Conservation (phyloP, 2,888 invertebrate species). For the Apeira syringaria region DNA sequence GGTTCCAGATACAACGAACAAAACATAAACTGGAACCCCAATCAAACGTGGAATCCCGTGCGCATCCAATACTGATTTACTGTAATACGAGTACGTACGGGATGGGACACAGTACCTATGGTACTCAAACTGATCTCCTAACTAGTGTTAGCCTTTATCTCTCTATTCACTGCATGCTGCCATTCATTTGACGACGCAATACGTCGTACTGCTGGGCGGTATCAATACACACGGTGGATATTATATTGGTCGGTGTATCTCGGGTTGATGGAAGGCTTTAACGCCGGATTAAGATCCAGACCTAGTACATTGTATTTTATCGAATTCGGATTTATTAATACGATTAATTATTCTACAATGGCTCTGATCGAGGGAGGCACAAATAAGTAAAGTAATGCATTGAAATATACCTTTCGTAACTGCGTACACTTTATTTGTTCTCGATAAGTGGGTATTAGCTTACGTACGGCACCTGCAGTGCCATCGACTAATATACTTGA, state of each 20-base stretch:
- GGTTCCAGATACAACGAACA: constrained; percentile 25
- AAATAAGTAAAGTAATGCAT: too few species aligned
- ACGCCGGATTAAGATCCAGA: constrained; percentile 10
- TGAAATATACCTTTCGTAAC: too few species aligned
- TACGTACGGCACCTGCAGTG: too few species aligned
- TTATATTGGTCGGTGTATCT: constrained; percentile 20
- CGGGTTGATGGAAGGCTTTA: constrained; percentile 22
- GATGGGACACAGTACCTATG: constrained; percentile 27
- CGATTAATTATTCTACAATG: too few species aligned
- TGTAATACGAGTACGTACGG: constrained; percentile 35
- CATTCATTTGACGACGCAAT: constrained; percentile 44
- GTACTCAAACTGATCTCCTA: constrained; percentile 46
- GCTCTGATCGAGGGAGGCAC: too few species aligned
- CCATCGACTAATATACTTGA: too few species aligned
- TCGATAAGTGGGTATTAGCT: too few species aligned
- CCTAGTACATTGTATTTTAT: constrained; percentile 1
- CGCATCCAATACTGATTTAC: constrained; percentile 44
- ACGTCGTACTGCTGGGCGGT: constrained; percentile 23
- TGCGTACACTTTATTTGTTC: too few species aligned
- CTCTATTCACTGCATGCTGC: constrained; percentile 34
- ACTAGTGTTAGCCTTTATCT: constrained; percentile 44
- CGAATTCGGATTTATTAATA: too few species aligned
- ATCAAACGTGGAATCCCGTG: constrained; percentile 32
- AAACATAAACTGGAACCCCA: constrained; percentile 31
- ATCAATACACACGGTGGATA: neutral